Evolutionary conservation across 2,113 vertebrate genomes (phyloP).

Genomic region (Poeciliopsis prolifica): DNA sequence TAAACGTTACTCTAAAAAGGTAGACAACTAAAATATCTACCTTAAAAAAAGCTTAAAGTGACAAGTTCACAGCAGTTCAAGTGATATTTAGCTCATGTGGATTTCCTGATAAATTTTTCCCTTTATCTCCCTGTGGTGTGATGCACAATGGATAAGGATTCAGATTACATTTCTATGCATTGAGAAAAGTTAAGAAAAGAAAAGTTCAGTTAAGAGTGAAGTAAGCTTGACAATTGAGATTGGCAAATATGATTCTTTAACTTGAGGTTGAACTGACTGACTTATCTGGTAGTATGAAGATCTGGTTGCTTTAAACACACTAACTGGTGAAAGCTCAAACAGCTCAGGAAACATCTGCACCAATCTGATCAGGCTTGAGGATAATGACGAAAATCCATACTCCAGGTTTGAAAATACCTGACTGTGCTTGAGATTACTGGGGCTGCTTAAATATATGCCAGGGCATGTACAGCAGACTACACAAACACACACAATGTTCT

Average conservation of each 20-base stretch:
- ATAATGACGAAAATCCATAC: slow-evolving; percentile 10
- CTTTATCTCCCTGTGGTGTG: too few relatives aligned
- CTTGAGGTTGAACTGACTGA: neutral
- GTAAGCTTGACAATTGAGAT: neutral
- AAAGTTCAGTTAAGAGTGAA: too few relatives aligned
- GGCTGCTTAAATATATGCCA: slow-evolving; percentile 2
- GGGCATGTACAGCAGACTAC: neutral
- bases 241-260: neutral
- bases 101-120: too few relatives aligned
- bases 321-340: neutral
- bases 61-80: too few relatives aligned
- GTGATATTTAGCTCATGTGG: too few relatives aligned
- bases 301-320: neutral
- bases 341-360: neutral
- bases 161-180: too few relatives aligned
- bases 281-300: neutral
- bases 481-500: slow-evolving; percentile 9
- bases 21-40: too few relatives aligned
- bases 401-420: neutral
- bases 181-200: too few relatives aligned
- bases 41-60: too few relatives aligned
- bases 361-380: neutral
- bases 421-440: slow-evolving; percentile 1
- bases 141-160: too few relatives aligned
- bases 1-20: neutral